Evolutionary conservation across 1,140 invertebrate genomes (phyloP), one percentile per base, ranked within the genome.

Genomic region (Hesperophylax magnus): DNA sequence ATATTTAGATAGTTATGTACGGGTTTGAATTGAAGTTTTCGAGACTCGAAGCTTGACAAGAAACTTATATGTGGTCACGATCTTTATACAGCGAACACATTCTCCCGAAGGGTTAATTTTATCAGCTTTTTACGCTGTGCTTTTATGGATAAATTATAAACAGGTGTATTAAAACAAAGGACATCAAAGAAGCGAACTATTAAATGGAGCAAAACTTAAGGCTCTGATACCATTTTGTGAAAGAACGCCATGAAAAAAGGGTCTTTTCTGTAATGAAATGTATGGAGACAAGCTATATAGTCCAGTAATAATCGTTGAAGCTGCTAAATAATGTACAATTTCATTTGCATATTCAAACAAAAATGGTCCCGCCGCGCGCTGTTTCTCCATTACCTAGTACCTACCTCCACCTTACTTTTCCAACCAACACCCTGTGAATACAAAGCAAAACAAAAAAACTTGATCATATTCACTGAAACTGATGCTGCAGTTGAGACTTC

Each of bases 311-410:
- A 81, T 69, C 82, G 82, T 79, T 78, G 75, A 79, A 80, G 76
- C 79, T 81, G 80, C 82, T 83, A 78, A 83, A 83, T 83, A 81
- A 81, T 83, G 82, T 78, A 83, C 77, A 83, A 71, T 81, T 82
- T 83, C 79, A 83, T 83, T 83, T 83, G 79, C 82, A 83, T 83
- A 83, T 83, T 83, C 82, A 83, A 83, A 83, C 82, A 83, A 83
- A 83, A 80, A 83, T 78, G 67, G 78, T 75, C 71, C 77, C 82
- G 58, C 52, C 15, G 71, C 22, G 78, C 53, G 69, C 58, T 47
- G 39, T 47, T 47, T 14, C 11, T 47, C 9, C 39, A 47, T 1
- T 47, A 47, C 39, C 39, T 14, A 39, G 61, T 54, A 69, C 53
- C 58, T 63, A 63, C 6, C 22, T 39, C 47, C 54, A 78, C 61